A percentile compares a stretch with the other conserved stretches of the same genome.
phyloP scores from a whole-genome alignment of 2,888 invertebrate genomes.

The Endotricha flammealis region DNA sequence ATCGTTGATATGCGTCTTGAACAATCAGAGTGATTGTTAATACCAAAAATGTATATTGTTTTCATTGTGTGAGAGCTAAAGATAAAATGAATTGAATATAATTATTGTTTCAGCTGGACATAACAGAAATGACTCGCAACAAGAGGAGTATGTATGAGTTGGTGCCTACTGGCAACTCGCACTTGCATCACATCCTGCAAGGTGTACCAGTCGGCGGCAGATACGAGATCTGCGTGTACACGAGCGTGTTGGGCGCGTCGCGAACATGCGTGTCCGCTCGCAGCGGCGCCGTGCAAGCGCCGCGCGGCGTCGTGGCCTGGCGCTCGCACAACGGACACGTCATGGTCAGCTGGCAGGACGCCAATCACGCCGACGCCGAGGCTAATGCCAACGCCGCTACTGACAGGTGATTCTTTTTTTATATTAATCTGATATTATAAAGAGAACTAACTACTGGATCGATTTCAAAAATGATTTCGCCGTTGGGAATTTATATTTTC shows the following conservation, averaged over 20 bases:
- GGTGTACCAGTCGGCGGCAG: constrained; percentile 74
- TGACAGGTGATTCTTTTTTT: no score
- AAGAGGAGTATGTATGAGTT: constrained; percentile 65
- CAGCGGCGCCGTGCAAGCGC: constrained; percentile 80
- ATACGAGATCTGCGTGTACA: constrained; percentile 65
- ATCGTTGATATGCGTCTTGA: no score
- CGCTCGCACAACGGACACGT: constrained; percentile 80
- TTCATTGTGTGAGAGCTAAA: constrained; percentile 5
- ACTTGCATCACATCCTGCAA: constrained; percentile 71
- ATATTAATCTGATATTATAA: no score
- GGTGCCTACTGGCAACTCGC: constrained; percentile 61
- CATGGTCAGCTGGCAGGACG: constrained; percentile 82
- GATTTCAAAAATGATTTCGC: no score
- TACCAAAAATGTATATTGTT: no score
- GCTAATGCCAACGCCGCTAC: constrained; percentile 19
- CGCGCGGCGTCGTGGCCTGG: constrained; percentile 80
- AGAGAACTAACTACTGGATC: no score
- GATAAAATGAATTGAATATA: constrained; percentile 1
- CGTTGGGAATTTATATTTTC: no score
- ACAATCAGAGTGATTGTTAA: no score
- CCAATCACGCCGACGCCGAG: constrained; percentile 30
- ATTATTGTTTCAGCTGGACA: constrained; percentile 45
- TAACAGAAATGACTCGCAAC: constrained; percentile 49
- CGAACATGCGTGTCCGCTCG: constrained; percentile 51
- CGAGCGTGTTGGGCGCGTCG: constrained; percentile 40